Conservation (phyloP, 2,797 vertebrate genomes). For the Cyprinodon diabolis region DNA sequence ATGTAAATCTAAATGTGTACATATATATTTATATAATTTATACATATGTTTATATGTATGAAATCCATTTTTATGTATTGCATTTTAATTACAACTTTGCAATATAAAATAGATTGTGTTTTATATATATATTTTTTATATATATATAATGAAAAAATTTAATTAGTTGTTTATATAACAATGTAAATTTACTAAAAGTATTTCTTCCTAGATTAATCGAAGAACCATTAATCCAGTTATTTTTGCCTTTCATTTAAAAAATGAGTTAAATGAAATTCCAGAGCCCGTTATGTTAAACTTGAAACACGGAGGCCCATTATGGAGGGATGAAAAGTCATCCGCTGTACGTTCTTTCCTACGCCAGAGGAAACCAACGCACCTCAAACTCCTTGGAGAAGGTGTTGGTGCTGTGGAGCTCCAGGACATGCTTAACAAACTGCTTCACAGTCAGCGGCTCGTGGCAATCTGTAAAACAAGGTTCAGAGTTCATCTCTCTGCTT, state of each 20-base stretch:
- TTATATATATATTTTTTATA: no score
- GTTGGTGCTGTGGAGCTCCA: conserved; percentile 91
- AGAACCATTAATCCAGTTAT: no score
- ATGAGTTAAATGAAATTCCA: not conserved
- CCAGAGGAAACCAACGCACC: conserved; percentile 73
- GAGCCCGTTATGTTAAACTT: conserved; percentile 62
- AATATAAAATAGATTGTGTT: no score
- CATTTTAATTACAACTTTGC: no score
- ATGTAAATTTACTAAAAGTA: no score
- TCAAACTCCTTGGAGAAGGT: conserved; percentile 97
- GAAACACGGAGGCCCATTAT: conserved; percentile 63
- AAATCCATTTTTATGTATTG: no score
- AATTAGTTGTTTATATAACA: not conserved
- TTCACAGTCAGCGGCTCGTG: conserved; percentile 93
- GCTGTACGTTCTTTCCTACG: not conserved
- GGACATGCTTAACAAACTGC: conserved; percentile 94
- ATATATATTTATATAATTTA: no score
- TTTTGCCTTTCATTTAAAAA: not conserved
- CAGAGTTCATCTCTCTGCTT: not conserved
- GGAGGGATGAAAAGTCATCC: conserved; percentile 41
- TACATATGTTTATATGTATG: no score
- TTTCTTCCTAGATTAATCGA: no score
- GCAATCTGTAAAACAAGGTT: conserved; percentile 74
- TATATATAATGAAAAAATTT: no score
- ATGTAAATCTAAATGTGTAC: no score